Conservation (phyloP, 2,113 vertebrate species). For the Pogonocichla stellata region DNA sequence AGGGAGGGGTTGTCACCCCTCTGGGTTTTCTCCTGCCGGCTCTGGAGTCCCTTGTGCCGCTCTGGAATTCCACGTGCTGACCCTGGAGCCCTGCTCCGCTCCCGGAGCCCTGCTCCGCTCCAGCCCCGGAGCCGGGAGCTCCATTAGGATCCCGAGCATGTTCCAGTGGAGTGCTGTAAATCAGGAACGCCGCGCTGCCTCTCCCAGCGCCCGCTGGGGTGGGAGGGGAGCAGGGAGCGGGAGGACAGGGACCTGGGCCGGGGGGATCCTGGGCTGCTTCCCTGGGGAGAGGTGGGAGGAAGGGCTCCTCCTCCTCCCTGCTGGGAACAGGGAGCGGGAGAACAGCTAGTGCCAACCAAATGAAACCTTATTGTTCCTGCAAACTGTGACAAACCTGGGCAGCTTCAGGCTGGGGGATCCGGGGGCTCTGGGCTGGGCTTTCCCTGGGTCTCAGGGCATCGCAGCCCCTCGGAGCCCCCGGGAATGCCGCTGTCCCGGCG, state of each 20-base stretch:
- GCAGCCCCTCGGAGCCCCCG: not conserved
- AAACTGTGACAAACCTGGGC: not conserved
- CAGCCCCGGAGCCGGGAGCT: not conserved
- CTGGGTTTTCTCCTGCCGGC: not conserved
- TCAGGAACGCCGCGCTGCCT: not conserved
- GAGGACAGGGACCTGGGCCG: not conserved
- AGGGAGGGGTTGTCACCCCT: not conserved
- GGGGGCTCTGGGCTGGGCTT: not conserved
- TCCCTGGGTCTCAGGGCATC: not conserved
- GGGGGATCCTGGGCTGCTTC: not conserved
- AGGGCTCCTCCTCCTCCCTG: not conserved
- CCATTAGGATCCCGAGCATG: not conserved
- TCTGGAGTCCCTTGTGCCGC: not conserved
- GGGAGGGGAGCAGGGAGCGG: not conserved
- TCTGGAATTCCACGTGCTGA: not conserved
- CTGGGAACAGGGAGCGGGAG: not conserved
- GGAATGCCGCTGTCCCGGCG: not conserved
- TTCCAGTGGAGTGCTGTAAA: not conserved
- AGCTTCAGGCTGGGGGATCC: not conserved
- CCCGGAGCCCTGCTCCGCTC: not conserved
- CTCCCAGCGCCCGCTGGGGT: not conserved
- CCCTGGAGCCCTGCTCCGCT: not conserved
- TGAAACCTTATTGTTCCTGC: not conserved
- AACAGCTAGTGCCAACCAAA: conserved; percentile 21
- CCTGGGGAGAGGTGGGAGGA: not conserved